Evolutionary conservation across 2,888 invertebrate genomes (phyloP), one percentile per base, ranked within the genome.

Genomic region (Homarus gammarus): DNA sequence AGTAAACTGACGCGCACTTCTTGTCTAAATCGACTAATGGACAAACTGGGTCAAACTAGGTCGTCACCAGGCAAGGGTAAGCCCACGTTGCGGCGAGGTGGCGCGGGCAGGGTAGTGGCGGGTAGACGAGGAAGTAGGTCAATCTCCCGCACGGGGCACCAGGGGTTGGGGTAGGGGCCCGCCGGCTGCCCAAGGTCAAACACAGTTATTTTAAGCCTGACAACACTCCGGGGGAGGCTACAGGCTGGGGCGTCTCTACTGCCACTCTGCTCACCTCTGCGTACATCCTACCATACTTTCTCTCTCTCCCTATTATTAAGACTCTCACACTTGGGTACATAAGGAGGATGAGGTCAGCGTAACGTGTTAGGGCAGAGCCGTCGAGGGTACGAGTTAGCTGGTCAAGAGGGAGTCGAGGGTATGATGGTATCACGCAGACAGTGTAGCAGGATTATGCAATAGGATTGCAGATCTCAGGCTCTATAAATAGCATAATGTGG

Each of bases 281-380:
- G 61, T 61, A 18, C 18, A 61, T 27, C 27, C 68, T 68, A 27
- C 12, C 68, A 31, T 33, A 31, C 61, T 61, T 27, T 72, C 72
- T 72, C 72, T 72, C 72, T 73, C 73, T 73, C 73, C 38, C 73
- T 73, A n/a, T n/a, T n/a, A n/a, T n/a, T n/a, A n/a, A n/a, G n/a
- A n/a, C n/a, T n/a, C n/a, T n/a, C n/a, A n/a, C n/a, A n/a, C n/a
- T n/a, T n/a, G n/a, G n/a, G n/a, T n/a, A n/a, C n/a, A n/a, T n/a
- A n/a, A n/a, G n/a, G n/a, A n/a, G n/a, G 44, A 10, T 1, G 44
- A 49, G 44, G 12, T 49, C 10, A 6, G 44, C 44, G 10, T 12
- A 12, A 49, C 10, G 6, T 49, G 10, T 49, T 49, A 12, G 44
- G 44, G 6, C 44, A 49, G 44, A 49, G 44, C 6, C n/a, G n/a